Percentiles rank a stretch among this genome's conserved stretches.
Conservation (phyloP, 37 sponge, comb jelly and placozoan species). For the Corticium candelabrum region DNA sequence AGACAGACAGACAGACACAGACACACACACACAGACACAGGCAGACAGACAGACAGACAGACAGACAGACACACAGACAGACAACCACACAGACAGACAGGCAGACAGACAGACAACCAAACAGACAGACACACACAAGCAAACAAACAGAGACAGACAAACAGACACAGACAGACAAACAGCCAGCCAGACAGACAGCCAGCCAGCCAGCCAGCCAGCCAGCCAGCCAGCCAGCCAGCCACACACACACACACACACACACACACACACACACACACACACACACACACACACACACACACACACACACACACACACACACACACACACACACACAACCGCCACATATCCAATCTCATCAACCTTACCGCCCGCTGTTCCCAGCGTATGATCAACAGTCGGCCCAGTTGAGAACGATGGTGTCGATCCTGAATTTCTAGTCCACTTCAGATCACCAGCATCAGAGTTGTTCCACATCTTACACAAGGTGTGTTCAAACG, state of each 20-base stretch:
- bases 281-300: slow-evolving; percentile 5
- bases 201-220: no score
- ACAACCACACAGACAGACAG: no score
- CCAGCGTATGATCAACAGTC: not conserved
- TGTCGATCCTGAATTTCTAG: not conserved
- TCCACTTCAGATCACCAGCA: not conserved
- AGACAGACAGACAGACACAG: not conserved
- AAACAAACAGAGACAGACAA: no score
- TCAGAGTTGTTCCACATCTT: not conserved
- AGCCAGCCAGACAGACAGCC: no score
- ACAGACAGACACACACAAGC: no score
- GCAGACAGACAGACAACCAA: no score
- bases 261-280: not conserved
- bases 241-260: slow-evolving; percentile 5
- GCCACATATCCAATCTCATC: no score
- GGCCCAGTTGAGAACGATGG: not conserved
- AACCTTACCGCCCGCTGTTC: not conserved
- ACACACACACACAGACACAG: slow-evolving; percentile 1
- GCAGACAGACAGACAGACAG: no score
- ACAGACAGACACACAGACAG: no score
- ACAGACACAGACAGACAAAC: no score
- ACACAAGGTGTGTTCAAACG: no score
- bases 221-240: no score
- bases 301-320: slow-evolving; percentile 5
- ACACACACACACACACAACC: not conserved